These are phyloP conservation scores for Elysia crispata DNA, from an alignment of 2,888 invertebrate genomes.

Conservation along the genomic window DNA sequence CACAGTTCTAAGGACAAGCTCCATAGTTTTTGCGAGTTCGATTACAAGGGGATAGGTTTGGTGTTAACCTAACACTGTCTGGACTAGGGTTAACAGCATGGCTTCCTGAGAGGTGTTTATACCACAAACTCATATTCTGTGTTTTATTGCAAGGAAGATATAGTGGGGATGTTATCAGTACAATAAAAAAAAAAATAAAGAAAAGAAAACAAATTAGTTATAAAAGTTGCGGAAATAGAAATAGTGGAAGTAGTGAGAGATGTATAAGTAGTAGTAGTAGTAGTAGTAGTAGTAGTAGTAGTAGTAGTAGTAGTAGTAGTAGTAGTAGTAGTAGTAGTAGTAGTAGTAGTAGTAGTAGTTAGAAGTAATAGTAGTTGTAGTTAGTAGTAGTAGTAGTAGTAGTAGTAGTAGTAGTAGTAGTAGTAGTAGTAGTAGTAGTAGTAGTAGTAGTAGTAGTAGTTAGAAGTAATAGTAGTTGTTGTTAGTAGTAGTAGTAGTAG, in stretches of 20 bases:
- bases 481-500: constrained; percentile 6
- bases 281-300: constrained; percentile 28
- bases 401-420: constrained; percentile 28
- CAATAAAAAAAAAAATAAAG: too few species aligned
- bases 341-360: background rate
- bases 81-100: too few species aligned
- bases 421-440: constrained; percentile 28
- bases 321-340: too few species aligned
- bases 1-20: too few species aligned
- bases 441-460: background rate
- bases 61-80: too few species aligned
- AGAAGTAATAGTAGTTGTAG: constrained; percentile 21
- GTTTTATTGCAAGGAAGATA: too few species aligned
- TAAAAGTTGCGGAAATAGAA: constrained; percentile 3
- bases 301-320: constrained; percentile 16
- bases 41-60: too few species aligned
- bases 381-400: constrained; percentile 25
- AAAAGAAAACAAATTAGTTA: background rate
- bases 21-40: too few species aligned
- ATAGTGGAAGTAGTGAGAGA: constrained; percentile 14
- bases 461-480: background rate
- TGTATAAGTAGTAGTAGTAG: constrained; percentile 22
- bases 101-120: too few species aligned
- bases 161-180: too few species aligned
- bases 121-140: too few species aligned